These are phyloP conservation scores for Drosophila quasianomalipes DNA, from an alignment of 2,888 invertebrate species.

Conservation along the genomic window DNA sequence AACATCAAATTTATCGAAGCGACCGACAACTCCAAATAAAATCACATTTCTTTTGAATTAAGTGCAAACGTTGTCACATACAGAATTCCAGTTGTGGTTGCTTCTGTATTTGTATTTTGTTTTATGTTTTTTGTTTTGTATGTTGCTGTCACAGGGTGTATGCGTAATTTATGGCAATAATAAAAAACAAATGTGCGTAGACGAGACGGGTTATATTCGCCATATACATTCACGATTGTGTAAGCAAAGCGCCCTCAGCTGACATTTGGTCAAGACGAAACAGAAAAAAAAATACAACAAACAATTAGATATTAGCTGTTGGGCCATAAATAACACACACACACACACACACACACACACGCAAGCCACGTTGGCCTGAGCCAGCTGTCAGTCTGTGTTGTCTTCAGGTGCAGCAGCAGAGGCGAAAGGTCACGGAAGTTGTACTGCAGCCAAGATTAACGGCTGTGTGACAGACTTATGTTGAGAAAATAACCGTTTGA, in stretches of 20 bases:
- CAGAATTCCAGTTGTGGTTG: constrained; percentile 11
- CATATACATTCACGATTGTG: constrained; percentile 24
- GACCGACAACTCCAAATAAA: constrained; percentile 14
- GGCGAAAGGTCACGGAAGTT: constrained; percentile 74
- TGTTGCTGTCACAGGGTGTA: constrained; percentile 41
- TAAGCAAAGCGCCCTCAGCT: constrained; percentile 26
- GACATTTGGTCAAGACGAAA: constrained; percentile 44
- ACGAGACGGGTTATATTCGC: background rate
- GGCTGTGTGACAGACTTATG: constrained; percentile 41
- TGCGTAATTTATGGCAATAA: constrained; percentile 63
- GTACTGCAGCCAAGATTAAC: constrained; percentile 58
- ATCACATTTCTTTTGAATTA: constrained; percentile 27
- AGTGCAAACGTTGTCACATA: background rate
- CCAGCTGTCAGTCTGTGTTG: constrained; percentile 7
- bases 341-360: background rate
- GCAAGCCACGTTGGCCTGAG: constrained; percentile 2
- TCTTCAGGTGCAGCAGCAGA: constrained; percentile 15
- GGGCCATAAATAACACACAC: constrained; percentile 50
- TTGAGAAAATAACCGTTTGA: constrained; percentile 72
- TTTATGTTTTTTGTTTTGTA: constrained; percentile 19
- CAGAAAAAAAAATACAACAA: background rate
- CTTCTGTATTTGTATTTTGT: background rate
- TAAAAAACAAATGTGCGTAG: constrained; percentile 15
- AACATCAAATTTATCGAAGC: constrained; percentile 15
- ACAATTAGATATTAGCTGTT: constrained; percentile 61